Percentiles rank a stretch among this genome's conserved stretches.
Evolutionary conservation across 2,113 vertebrate species (phyloP).

Genomic region (Macheiramphus alcinus): DNA sequence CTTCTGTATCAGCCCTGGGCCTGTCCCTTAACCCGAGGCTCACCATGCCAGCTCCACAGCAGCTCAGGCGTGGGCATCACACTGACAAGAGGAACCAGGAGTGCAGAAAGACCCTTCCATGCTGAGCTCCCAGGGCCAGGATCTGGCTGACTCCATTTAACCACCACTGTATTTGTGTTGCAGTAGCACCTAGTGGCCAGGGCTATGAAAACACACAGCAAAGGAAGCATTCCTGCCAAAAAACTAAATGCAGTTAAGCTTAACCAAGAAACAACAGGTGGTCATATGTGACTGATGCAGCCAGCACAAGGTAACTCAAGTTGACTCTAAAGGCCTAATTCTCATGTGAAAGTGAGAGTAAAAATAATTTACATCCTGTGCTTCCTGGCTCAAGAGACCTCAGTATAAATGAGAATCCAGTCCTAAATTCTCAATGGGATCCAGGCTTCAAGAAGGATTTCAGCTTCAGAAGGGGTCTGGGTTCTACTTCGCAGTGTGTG

Average conservation of each 20-base stretch:
- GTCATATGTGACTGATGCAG: neutral
- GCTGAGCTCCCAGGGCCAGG: neutral
- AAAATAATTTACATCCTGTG: slow-evolving; percentile 59
- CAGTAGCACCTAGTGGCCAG: slow-evolving; percentile 64
- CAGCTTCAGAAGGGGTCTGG: slow-evolving; percentile 4
- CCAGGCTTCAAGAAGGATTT: slow-evolving; percentile 12
- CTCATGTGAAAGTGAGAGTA: slow-evolving; percentile 59
- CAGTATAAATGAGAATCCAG: slow-evolving; percentile 49
- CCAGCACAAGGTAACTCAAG: slow-evolving; percentile 53
- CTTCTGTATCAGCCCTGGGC: neutral
- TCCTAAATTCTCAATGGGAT: slow-evolving; percentile 21
- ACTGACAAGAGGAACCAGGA: neutral
- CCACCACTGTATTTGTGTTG: slow-evolving; percentile 33
- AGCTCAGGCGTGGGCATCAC: neutral
- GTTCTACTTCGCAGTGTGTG: slow-evolving; percentile 19
- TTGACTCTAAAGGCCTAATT: slow-evolving; percentile 53
- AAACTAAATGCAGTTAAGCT: neutral
- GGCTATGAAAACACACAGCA: slow-evolving; percentile 23
- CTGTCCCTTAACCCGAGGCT: neutral
- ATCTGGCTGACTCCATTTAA: neutral
- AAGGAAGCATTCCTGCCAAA: neutral
- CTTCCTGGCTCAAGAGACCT: slow-evolving; percentile 42
- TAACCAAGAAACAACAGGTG: slow-evolving; percentile 53
- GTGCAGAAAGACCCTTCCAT: neutral
- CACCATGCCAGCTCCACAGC: neutral